These are phyloP conservation scores for Spialia ferax DNA, from an alignment of 2,888 invertebrate species.

Conservation along the genomic window DNA sequence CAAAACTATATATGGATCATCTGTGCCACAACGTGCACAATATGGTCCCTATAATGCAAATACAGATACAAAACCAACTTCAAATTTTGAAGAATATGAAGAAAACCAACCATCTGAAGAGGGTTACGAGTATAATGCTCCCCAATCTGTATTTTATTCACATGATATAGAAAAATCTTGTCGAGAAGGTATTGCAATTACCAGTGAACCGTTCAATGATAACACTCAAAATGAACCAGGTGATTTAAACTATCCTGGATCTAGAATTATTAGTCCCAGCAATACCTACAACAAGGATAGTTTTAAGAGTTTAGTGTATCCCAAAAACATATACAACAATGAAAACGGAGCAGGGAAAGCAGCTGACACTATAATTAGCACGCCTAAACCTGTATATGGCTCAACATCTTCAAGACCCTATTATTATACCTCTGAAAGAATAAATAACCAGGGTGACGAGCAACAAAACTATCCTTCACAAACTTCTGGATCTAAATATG, in stretches of 20 bases:
- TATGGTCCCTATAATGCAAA: not conserved
- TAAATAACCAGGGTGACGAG: not conserved
- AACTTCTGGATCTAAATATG: constrained; percentile 13
- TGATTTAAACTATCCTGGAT: not conserved
- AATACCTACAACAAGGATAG: not conserved
- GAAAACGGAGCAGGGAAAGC: not conserved
- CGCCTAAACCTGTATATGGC: not conserved
- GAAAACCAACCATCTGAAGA: not conserved
- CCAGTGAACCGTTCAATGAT: not conserved
- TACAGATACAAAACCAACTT: not conserved
- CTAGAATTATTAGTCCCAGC: not conserved
- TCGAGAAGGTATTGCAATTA: not conserved
- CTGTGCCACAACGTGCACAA: not conserved
- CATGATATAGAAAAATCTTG: not conserved
- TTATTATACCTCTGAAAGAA: not conserved
- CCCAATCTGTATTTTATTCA: not conserved
- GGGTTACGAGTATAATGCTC: constrained; percentile 1
- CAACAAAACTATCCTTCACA: not conserved
- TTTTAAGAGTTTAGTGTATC: not conserved
- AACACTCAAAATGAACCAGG: not conserved
- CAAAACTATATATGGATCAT: no score
- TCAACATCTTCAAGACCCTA: not conserved
- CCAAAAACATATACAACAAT: not conserved
- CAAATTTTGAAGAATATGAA: not conserved
- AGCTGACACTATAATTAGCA: not conserved